phyloP scores from a whole-genome alignment of 1,140 invertebrate genomes.

The Dendrolimus kikuchii region DNA sequence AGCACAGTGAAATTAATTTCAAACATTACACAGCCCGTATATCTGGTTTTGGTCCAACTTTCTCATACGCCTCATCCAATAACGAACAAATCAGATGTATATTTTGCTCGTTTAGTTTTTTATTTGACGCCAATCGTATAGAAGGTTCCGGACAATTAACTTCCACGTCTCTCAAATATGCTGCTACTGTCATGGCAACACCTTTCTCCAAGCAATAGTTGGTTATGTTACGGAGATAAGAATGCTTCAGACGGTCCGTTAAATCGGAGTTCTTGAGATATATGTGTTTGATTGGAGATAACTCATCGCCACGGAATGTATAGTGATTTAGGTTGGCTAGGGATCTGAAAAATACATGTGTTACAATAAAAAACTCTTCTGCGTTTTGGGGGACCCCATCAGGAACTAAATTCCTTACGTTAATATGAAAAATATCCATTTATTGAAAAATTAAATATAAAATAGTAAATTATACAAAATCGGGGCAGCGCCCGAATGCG shows the following conservation, averaged over 20 bases:
- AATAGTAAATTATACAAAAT: no score
- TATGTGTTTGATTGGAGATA: conserved; percentile 88
- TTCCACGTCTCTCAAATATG: conserved; percentile 78
- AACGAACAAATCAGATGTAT: conserved; percentile 62
- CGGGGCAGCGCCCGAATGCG: no score
- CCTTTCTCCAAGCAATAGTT: conserved; percentile 75
- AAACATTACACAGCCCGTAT: conserved; percentile 14
- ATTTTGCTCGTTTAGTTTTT: conserved; percentile 72
- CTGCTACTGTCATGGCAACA: conserved; percentile 76
- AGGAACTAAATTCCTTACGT: no score
- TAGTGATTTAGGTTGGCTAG: conserved; percentile 70
- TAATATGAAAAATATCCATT: no score
- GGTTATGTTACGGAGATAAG: conserved; percentile 75
- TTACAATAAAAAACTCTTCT: background rate
- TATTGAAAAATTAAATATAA: no score
- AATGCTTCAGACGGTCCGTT: conserved; percentile 69
- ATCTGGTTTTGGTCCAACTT: conserved; percentile 40
- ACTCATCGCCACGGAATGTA: conserved; percentile 73
- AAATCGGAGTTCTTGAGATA: conserved; percentile 73
- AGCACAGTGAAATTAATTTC: conserved; percentile 1
- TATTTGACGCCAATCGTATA: conserved; percentile 76
- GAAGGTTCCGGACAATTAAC: conserved; percentile 75
- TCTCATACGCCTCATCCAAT: conserved; percentile 58
- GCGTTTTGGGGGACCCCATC: no score
- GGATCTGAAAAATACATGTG: conserved; percentile 35